Evolutionary conservation across 2,888 invertebrate species (phyloP).

Genomic region (Melinaea menophilus): DNA sequence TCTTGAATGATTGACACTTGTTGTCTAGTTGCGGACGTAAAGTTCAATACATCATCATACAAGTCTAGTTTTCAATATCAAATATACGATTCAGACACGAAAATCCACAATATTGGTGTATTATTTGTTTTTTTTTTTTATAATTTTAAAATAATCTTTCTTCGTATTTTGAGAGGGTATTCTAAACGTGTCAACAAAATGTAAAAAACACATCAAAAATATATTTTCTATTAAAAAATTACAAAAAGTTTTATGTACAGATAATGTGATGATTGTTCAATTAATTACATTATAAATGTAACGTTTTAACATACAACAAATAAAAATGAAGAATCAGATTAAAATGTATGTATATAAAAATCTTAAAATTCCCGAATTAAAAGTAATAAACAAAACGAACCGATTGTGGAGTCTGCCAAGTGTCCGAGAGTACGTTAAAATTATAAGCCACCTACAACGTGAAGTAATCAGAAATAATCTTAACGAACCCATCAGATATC

Average conservation of each 20-base stretch:
- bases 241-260: no score
- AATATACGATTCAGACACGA: neutral
- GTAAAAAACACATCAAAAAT: no score
- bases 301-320: neutral
- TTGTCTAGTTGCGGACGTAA: neutral
- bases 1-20: neutral
- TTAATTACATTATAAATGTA: no score
- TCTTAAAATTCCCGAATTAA: constrained; percentile 7
- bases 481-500: constrained; percentile 41
- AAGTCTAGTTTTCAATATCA: neutral
- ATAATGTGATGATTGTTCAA: no score
- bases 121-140: no score
- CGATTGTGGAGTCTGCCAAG: constrained; percentile 28
- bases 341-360: constrained; percentile 5
- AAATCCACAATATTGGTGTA: neutral
- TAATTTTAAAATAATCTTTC: no score
- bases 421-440: constrained; percentile 36
- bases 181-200: no score
- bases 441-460: constrained; percentile 42
- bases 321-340: neutral
- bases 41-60: neutral
- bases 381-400: constrained; percentile 5
- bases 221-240: no score
- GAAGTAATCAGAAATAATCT: constrained; percentile 50
- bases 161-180: no score